phyloP scores from a whole-genome alignment of 2,888 invertebrate genomes.

The Kuschelorhynchus macadamiae region DNA sequence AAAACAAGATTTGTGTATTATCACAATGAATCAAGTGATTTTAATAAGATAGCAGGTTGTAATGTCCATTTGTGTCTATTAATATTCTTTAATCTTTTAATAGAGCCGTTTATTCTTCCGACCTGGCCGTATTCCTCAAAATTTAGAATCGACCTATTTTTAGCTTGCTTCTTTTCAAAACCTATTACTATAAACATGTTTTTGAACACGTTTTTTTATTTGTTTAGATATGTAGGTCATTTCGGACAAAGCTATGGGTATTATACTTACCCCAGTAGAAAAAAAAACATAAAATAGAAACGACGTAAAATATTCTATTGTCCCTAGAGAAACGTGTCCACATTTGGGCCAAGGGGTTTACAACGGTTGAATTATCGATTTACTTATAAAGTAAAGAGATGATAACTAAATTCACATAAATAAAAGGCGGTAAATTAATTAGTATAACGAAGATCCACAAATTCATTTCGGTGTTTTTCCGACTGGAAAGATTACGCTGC shows the following conservation, averaged over 20 bases:
- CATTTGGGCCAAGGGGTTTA: conserved; percentile 47
- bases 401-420: conserved; percentile 19
- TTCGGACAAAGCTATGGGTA: conserved; percentile 5
- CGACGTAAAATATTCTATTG: conserved; percentile 24
- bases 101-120: no score
- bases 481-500: conserved; percentile 51
- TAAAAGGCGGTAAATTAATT: neutral
- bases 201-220: conserved; percentile 35
- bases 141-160: conserved; percentile 28
- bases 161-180: conserved; percentile 32
- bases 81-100: no score
- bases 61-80: no score
- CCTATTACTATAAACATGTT: conserved; percentile 34
- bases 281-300: conserved; percentile 15
- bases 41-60: no score
- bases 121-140: conserved; percentile 19
- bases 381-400: conserved; percentile 55
- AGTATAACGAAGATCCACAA: neutral
- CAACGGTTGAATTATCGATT: conserved; percentile 67
- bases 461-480: conserved; percentile 18
- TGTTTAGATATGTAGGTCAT: conserved; percentile 16
- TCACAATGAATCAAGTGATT: no score
- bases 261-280: neutral
- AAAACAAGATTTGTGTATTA: no score
- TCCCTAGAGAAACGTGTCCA: conserved; percentile 26